Evolutionary conservation across 2,888 invertebrate genomes (phyloP).

Genomic region (Phytoseiulus persimilis): DNA sequence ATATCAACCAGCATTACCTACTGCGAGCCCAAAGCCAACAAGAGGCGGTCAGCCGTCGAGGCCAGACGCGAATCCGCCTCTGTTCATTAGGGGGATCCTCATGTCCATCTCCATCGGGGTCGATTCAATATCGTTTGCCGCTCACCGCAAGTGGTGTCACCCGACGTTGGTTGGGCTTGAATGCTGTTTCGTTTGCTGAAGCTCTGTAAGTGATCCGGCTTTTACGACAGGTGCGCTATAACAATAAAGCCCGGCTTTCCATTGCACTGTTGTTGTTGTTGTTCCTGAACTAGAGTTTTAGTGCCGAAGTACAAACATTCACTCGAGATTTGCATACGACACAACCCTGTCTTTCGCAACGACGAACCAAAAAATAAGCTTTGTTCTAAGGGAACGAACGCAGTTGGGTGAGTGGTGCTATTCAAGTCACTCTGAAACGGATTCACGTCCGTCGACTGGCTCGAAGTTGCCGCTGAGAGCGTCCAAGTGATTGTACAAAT

Average conservation of each 20-base stretch:
- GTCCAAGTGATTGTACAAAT: background rate
- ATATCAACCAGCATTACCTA: background rate
- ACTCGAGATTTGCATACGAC: constrained; percentile 5
- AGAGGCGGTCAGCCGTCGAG: background rate
- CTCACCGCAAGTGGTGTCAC: background rate
- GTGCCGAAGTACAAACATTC: background rate
- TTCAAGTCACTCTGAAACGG: background rate
- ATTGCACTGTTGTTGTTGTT: background rate
- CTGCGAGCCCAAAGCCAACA: background rate
- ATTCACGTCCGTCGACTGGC: background rate
- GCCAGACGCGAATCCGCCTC: background rate
- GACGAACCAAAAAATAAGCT: background rate
- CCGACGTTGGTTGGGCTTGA: background rate
- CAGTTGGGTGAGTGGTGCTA: background rate
- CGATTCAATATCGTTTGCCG: background rate
- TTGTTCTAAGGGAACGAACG: background rate
- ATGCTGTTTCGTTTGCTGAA: background rate
- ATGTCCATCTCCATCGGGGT: background rate
- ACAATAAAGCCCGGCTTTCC: background rate
- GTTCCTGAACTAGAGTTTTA: background rate
- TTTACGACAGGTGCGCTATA: background rate
- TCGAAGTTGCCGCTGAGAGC: background rate
- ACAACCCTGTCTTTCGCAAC: background rate
- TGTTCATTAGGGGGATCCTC: background rate
- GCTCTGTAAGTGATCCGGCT: background rate